Base-by-base conservation (phyloP, 2,797 vertebrate species). In the Anguilla obscura region DNA sequence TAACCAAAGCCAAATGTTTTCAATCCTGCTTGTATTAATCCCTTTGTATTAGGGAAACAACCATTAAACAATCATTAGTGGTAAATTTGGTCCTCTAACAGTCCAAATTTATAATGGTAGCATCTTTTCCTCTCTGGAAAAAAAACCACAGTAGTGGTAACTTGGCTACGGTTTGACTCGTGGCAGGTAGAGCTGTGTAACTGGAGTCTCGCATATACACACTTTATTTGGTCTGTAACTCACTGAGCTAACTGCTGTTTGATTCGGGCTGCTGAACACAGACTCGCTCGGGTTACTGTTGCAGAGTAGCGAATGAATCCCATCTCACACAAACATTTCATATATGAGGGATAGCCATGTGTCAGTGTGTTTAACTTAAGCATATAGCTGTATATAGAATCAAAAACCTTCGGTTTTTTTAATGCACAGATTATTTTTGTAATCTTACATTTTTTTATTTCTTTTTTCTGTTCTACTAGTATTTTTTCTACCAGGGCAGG, bases 1-100 rank as follows among this genome's bases (percentile, higher is more conserved):
- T 79, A 79, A 79, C 33, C 74, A 79, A 79, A 79, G 74, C 74
- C 74, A 79, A 79, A 79, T 79, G 74, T 79, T 79, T 40, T 45
- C 69, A 74, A 36, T 36, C 36, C 74, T 21, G 33, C 18, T 6
- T 21, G 16, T 40, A 18, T 79, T 21, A 79, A 79, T 79, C 33
- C 74, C 33, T 45, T 40, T 79, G 6, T 79, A 79, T 79, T 79
- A 45, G 74, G 36, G 74, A 79, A 79, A 79, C 16, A 40, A 21
- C 74, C 74, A 79, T 79, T 45, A 79, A 79, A 79, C 74, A 40
- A 79, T 79, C 74, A 40, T 79, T 79, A 40, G 36, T 36, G 12
- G 36, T 40, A 40, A 18, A 79, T 79, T 36, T 45, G n/a, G 14
- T 79, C 36, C 74, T 16, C 33, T 79, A 79, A 79, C 74, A 21